Conservation (phyloP, 2,888 invertebrate species). For the Sphaerophoria taeniata region DNA sequence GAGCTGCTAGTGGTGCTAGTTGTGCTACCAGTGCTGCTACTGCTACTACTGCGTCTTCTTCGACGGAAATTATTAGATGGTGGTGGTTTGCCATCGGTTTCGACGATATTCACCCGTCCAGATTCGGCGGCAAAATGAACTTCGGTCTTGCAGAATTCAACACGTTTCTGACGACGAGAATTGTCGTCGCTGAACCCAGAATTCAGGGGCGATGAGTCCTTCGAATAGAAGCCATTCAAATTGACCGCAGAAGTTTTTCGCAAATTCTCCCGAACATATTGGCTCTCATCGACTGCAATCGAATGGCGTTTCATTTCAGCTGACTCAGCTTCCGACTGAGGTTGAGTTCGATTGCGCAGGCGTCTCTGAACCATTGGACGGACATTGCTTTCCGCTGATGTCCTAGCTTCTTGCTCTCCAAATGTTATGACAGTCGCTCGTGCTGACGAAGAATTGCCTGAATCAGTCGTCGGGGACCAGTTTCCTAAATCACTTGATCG, state of each 20-base stretch:
- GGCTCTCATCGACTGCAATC: conserved; percentile 85
- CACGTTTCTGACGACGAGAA: conserved; percentile 85
- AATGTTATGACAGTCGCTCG: conserved; percentile 81
- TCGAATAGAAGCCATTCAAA: conserved; percentile 78
- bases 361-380: conserved; percentile 74
- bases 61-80: conserved; percentile 91
- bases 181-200: conserved; percentile 75
- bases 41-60: conserved; percentile 85
- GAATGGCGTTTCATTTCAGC: conserved; percentile 84
- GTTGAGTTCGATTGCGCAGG: conserved; percentile 65
- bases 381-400: conserved; percentile 29
- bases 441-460: conserved; percentile 55
- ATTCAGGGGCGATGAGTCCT: conserved; percentile 59
- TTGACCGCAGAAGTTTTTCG: conserved; percentile 81
- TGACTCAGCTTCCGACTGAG: conserved; percentile 70
- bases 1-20: conserved; percentile 69
- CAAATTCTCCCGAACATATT: conserved; percentile 82
- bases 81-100: conserved; percentile 94
- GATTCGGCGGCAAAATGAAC: conserved; percentile 94
- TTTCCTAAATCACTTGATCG: conserved; percentile 87
- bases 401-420: conserved; percentile 76
- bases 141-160: conserved; percentile 94
- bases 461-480: conserved; percentile 81
- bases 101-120: conserved; percentile 93
- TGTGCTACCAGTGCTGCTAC: conserved; percentile 72